A percentile compares a stretch with the other conserved stretches of the same genome.
Conservation (phyloP, 30 jellyfish, hydroid and myxozoan genomes). For the Pelagia noctiluca region DNA sequence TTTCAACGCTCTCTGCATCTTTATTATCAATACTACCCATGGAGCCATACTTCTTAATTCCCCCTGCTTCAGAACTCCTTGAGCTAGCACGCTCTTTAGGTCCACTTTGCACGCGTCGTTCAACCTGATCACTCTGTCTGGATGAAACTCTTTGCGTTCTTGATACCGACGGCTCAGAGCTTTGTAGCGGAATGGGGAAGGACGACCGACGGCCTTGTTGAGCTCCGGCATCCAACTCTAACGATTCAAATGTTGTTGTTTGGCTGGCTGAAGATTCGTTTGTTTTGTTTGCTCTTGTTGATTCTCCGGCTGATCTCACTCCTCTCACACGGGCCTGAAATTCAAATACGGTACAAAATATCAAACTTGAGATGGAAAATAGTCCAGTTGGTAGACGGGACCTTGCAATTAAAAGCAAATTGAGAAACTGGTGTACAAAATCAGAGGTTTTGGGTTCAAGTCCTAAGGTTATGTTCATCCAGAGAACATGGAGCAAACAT, state of each 20-base stretch:
- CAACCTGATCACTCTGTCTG: slow-evolving; percentile 1
- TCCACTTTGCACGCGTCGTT: slow-evolving; percentile 89
- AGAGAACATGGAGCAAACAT: too few relatives aligned
- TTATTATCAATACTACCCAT: slow-evolving; percentile 46
- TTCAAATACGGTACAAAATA: too few relatives aligned
- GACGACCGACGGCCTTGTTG: slow-evolving; percentile 10
- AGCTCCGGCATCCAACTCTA: neutral
- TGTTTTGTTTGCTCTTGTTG: too few relatives aligned
- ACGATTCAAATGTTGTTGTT: neutral
- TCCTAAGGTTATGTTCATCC: too few relatives aligned
- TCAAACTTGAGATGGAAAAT: too few relatives aligned
- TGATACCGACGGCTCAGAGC: slow-evolving; percentile 68
- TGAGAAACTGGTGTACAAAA: too few relatives aligned
- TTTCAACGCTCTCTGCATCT: slow-evolving; percentile 9
- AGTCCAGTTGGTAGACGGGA: too few relatives aligned
- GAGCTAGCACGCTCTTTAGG: slow-evolving; percentile 83
- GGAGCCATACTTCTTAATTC: slow-evolving; percentile 57
- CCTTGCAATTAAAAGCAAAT: too few relatives aligned
- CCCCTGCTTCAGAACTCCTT: slow-evolving; percentile 9
- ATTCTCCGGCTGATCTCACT: too few relatives aligned
- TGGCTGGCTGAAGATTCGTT: neutral
- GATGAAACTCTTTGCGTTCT: slow-evolving; percentile 13
- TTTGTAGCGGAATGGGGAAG: slow-evolving; percentile 48
- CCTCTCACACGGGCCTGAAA: too few relatives aligned
- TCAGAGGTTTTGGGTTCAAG: too few relatives aligned